phyloP scores from a whole-genome alignment of 2,797 vertebrate genomes.

The Parambassis ranga region DNA sequence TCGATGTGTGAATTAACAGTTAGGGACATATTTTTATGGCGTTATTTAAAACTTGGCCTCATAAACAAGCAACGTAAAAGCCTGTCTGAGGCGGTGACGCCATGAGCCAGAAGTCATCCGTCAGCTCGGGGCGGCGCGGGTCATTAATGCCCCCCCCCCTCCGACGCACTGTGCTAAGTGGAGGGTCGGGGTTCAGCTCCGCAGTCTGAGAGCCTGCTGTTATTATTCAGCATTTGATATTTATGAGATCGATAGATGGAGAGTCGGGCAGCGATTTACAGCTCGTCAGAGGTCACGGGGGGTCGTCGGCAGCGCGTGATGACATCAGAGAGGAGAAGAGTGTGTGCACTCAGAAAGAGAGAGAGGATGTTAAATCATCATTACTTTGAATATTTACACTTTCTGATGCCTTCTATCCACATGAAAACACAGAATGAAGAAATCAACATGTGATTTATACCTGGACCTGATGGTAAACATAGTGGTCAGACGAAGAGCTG shows the following conservation, averaged over 20 bases:
- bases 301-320: neutral
- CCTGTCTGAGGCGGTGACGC: slow-evolving; percentile 54
- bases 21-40: slow-evolving; percentile 38
- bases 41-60: slow-evolving; percentile 21
- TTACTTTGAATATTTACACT: no score
- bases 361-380: no score
- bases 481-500: no score
- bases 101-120: slow-evolving; percentile 19
- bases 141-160: slow-evolving; percentile 3
- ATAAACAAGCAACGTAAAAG: slow-evolving; percentile 51
- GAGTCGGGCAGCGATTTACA: slow-evolving; percentile 36
- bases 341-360: no score
- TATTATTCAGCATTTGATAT: slow-evolving; percentile 48
- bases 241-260: slow-evolving; percentile 45
- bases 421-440: no score
- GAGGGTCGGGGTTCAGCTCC: slow-evolving; percentile 19
- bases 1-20: slow-evolving; percentile 14
- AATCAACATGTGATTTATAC: no score
- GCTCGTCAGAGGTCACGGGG: slow-evolving; percentile 37
- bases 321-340: slow-evolving; percentile 48
- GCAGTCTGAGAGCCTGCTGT: slow-evolving; percentile 19
- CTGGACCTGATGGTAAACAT: no score
- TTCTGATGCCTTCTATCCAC: no score
- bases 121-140: slow-evolving; percentile 14
- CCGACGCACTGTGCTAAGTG: no score